Base-by-base conservation (phyloP, 30 jellyfish, hydroid and myxozoan genomes). In the Turritopsis dohrnii region DNA sequence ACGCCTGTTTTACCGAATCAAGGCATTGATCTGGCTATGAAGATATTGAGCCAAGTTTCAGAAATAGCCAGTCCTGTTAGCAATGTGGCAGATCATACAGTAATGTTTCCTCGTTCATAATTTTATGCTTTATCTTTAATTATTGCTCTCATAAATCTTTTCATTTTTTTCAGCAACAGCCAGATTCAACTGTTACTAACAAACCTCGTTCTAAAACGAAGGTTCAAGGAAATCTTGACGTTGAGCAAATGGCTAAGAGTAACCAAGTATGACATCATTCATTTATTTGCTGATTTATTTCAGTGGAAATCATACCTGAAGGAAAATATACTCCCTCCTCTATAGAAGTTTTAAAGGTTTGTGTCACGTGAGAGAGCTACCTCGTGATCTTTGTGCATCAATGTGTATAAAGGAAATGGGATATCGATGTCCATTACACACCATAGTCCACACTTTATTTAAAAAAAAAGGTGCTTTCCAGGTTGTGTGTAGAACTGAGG, bases 201-300 rank as follows among this genome's bases (percentile, higher is more conserved):
- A 88, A 88, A 29, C 89, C 85, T 19, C 91, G 93, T 1, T 16
- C 87, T 21, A 88, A 83, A 31, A 84, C 86, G 54, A 54, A 23
- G 21, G 84, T 84, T 22, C 79, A 83, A 29, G 89, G 66, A 71
- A 65, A 87, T 26, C 16, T 88, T 18, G 88, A 88, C 66, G 83
- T 88, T 16, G 80, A 25, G 28, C 30, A 81, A 54, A 82, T 88
- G 86, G 96, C 92, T 21, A 69, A 17, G 65, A 88, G 71, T 52
- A 79, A 79, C 28, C 76, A 83, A 84, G 96, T 88, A 52, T 8
- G 28, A 41, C 5, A 13, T 41, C 60, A n/a, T 41, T 41, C 60
- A 3, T 41, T 3, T 41, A 3, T 41, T 41, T 41, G 5, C 60
- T 5, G 60, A 41, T 41, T 41, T 41, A 41, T 13, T 13, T 41